phyloP scores from a whole-genome alignment of 2,113 vertebrate species.

The Grammomys surdaster region DNA sequence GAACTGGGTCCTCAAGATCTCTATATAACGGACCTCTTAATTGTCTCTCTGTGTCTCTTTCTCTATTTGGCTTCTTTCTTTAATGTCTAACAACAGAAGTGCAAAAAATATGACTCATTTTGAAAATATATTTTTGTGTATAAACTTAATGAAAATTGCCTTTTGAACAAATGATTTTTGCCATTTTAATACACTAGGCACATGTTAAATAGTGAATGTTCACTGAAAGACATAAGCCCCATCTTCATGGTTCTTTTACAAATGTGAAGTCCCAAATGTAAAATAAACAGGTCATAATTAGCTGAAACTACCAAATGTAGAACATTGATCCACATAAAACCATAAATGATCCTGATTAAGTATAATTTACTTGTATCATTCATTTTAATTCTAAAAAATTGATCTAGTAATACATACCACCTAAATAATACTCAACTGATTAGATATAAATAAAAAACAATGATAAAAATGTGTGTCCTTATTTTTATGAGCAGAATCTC shows the following conservation, averaged over 20 bases:
- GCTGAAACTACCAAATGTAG: not conserved
- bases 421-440: conserved; percentile 18
- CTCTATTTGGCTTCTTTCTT: not conserved
- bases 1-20: not conserved
- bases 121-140: not conserved
- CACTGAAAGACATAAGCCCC: not conserved
- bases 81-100: not conserved
- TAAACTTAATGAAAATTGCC: not conserved
- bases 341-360: conserved; percentile 6
- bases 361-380: conserved; percentile 1
- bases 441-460: conserved; percentile 4
- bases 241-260: not conserved
- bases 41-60: not conserved
- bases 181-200: not conserved
- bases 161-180: not conserved
- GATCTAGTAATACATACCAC: not conserved
- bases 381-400: not conserved
- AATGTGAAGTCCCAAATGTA: not conserved
- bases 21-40: not conserved
- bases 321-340: not conserved
- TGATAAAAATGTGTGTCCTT: not conserved
- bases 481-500: conserved; percentile 1
- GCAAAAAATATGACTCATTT: not conserved
- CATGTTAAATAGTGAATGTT: not conserved
- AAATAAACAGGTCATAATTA: conserved; percentile 14